Base-by-base conservation (phyloP, 1,140 invertebrate species). In the Bicyclus anynana region DNA sequence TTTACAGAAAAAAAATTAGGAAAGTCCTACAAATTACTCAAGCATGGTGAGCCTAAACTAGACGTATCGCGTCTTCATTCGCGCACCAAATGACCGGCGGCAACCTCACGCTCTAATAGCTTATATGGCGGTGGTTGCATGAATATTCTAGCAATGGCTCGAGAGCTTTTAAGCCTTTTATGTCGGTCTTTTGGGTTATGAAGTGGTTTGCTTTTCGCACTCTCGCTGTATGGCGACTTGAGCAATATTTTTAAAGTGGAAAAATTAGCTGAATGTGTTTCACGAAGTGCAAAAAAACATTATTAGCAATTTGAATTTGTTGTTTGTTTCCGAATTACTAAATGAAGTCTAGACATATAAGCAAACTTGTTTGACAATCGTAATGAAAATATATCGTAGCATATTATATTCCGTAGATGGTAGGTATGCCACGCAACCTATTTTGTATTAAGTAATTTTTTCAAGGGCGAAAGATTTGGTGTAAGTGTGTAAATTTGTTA, bases 101-200 rank as follows among this genome's bases (percentile, higher is more conserved):
- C 49, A 51, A 51, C 49, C 49, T 21, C 33, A 37, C 49, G 49
- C 26, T 38, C 33, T 51, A 51, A 51, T 51, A 51, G 49, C 49
- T 38, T 51, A 50, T 35, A 26, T 26, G 20, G 17, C 37, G 13
- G 16, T 40, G 37, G 37, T 40, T 40, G 37, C 17, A 40, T 40
- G 37, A 40, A 40, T 40, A 40, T 40, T 40, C 37, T 40, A 40
- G 37, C 37, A 40, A 40, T 40, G 37, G 37, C 37, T 40, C 5
- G 37, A 40, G 37, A 14, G 16, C 37, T 40, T 40, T 40, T 17
- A 40, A 17, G 37, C 37, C 37, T 40, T 40, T 40, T 40, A 40
- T 40, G 37, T 7, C 37, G 37, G 37, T 40, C 37, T 40, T 40
- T 40, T 40, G 16, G 37, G 37, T 40, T 40, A 40, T 40, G 37